Evolutionary conservation across 2,888 invertebrate genomes (phyloP), one percentile per base, ranked within the genome.

Genomic region (Theristus sp.): DNA sequence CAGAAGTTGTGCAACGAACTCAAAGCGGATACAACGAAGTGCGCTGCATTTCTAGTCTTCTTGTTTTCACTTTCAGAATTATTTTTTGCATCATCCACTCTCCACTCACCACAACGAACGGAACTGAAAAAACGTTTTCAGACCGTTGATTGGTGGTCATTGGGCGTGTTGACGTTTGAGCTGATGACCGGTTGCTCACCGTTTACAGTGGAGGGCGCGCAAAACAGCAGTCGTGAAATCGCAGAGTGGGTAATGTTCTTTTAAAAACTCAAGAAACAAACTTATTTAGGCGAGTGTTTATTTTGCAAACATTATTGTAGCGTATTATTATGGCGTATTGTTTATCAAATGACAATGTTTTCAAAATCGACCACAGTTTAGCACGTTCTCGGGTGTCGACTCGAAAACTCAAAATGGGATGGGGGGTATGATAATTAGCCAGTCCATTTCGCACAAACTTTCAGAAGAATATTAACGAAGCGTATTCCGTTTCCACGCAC

Each of bases 131-230:
- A n/a, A n/a, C n/a, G n/a, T n/a, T n/a, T 52, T 2, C 80, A 89
- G 85, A 87, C 90, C 58, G 94, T 93, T 6, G 96, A 96, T 79
- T 96, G 94, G 94, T 96, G 96, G 96, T 31, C 86, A 94, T 85
- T 94, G 10, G 93, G 93, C 10, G 93, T 96, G 1, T 78, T 96
- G 56, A 89, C 91, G 0, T 96, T 93, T 80, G 94, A 96, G 77
- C 82, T 96, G 54, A 78, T 96, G 60, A 94, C 93, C 0, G 94
- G 96, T 59, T 90, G 91, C 10, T 93, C 93, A 0, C 96, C 96
- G 1, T 96, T 96, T 77, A 91, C 94, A 13, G 88, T 91, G 0
- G 89, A 93, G 69, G 91, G 90, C 28, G 89, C 89, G 74, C 84
- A 83, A 73, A 93, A 93, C 76, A 85, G 86, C 1, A 93, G 93